These are phyloP conservation scores for Halcyon leucocephala DNA, from an alignment of 2,797 vertebrate species.

Conservation along the genomic window DNA sequence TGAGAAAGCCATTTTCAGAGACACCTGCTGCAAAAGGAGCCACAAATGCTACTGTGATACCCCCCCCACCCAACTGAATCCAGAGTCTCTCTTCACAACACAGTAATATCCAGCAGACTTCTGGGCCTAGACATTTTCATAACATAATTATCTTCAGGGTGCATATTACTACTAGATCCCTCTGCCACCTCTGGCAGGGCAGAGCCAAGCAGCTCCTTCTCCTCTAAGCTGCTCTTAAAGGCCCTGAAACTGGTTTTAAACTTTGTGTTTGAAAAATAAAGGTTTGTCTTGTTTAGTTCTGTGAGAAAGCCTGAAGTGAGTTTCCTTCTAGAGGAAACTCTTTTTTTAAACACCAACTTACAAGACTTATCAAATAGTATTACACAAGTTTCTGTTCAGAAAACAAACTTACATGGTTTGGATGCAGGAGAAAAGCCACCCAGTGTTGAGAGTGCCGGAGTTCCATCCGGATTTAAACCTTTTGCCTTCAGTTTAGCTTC, in stretches of 20 bases:
- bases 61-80: neutral
- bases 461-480: conserved; percentile 96
- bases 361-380: neutral
- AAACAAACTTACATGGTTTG: conserved; percentile 88
- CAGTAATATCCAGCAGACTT: neutral
- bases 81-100: neutral
- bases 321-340: no score
- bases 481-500: conserved; percentile 98
- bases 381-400: neutral
- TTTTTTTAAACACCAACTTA: neutral
- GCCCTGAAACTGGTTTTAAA: neutral
- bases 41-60: fast-evolving
- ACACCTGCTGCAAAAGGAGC: neutral
- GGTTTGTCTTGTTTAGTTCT: neutral
- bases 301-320: neutral
- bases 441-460: conserved; percentile 91
- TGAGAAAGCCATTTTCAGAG: neutral
- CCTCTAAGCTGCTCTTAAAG: neutral
- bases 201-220: neutral
- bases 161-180: fast-evolving
- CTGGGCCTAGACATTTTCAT: neutral
- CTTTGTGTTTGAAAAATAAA: neutral
- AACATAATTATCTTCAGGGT: neutral
- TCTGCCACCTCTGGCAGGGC: neutral
- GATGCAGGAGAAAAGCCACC: conserved; percentile 98